Percentiles rank a stretch among this genome's conserved stretches.
These are phyloP conservation scores for Spilosoma lubricipeda DNA, from an alignment of 2,888 invertebrate species.

Conservation along the genomic window DNA sequence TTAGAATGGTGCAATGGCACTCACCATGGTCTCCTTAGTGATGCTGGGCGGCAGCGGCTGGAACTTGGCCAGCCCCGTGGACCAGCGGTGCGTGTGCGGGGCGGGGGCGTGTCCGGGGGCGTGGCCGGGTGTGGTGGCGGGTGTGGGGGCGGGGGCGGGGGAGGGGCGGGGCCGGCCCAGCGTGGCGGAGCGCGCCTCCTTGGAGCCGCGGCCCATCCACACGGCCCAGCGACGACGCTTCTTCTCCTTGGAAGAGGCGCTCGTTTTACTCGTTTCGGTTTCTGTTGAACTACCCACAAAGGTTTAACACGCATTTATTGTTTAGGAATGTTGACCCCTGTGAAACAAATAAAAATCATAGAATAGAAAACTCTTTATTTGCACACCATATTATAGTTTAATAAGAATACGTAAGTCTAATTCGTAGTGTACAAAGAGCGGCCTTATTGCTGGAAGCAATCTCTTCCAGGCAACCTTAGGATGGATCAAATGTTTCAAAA, in stretches of 20 bases:
- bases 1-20: conserved; percentile 31
- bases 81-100: conserved; percentile 88
- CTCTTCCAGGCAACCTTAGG: too few species aligned
- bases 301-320: not conserved
- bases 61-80: conserved; percentile 89
- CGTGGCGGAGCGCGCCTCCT: conserved; percentile 89
- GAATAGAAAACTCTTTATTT: too few species aligned
- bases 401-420: too few species aligned
- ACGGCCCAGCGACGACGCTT: conserved; percentile 89
- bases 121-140: conserved; percentile 74
- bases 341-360: too few species aligned
- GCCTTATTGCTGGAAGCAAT: too few species aligned
- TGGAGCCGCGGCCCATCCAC: conserved; percentile 88
- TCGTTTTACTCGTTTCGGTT: conserved; percentile 67
- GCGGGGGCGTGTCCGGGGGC: conserved; percentile 75
- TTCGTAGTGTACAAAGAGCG: too few species aligned
- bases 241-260: conserved; percentile 83
- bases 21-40: conserved; percentile 93
- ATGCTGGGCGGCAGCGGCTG: conserved; percentile 91
- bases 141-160: conserved; percentile 77
- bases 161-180: conserved; percentile 87
- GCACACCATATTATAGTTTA: too few species aligned
- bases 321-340: too few species aligned
- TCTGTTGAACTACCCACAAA: conserved; percentile 66
- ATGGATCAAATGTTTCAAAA: too few species aligned